Base-by-base conservation (phyloP, 2,797 vertebrate genomes). In the Dipus sagitta region DNA sequence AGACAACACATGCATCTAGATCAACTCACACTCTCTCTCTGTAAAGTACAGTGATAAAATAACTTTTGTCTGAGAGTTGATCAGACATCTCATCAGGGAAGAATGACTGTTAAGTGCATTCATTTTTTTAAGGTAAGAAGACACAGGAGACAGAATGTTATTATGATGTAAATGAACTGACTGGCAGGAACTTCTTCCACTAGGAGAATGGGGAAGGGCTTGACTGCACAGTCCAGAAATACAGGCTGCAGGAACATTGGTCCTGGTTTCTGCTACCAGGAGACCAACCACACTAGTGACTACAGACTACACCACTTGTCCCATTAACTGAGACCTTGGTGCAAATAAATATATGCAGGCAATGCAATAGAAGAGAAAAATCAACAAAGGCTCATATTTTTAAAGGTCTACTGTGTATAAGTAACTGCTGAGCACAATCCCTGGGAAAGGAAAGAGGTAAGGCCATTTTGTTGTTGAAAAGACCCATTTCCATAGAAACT, bases 91-190 rank as follows among this genome's bases (percentile, higher is more conserved):
- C 75, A 64, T 94, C 91, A 81, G 32, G 58, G 52, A 93, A 91
- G 89, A 94, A 88, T 30, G 68, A 85, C 74, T 91, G 87, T 88
- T 86, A 93, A 93, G 89, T 2, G 67, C 34, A 34, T 24, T 88
- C 79, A 6, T 75, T 87, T 38, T 70, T 88, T 86, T 18, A 65
- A 75, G 38, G 68, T 83, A 79, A 81, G 81, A 92, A 95, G 91
- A 88, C 92, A 83, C 13, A 20, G 93, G 86, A 95, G 26, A 75
- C 71, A 86, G 80, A 88, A 70, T 60, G 42, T 28, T 86, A 94
- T 91, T 94, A 62, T 81, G 89, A 94, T 97, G 82, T 30, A 93
- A 95, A 96, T 95, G 96, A 92, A n/a, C 71, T 86, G 68, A 71
- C 18, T 94, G 95, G 90, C 76, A 92, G 91, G 87, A 52, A 34